Evolutionary conservation across 2,797 vertebrate genomes (phyloP), one percentile per base, ranked within the genome.

Genomic region (Lithobates pipiens): DNA sequence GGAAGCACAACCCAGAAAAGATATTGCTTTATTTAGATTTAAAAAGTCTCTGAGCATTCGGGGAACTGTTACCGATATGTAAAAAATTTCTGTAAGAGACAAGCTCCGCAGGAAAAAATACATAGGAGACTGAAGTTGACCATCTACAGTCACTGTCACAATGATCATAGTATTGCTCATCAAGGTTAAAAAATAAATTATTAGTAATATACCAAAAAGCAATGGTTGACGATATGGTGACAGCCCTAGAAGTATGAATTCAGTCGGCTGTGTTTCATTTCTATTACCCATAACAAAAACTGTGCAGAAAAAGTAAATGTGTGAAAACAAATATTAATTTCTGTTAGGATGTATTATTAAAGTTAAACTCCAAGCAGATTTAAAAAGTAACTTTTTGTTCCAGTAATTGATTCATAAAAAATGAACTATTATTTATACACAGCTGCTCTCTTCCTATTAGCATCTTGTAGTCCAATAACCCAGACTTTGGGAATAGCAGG

Each of bases 181-280:
- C 34, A 86, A 25, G 3, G 86, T 89, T 3, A 71, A n/a, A 27
- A 57, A 8, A 36, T 88, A 88, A 46, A 86, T 86, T 0, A 82
- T 29, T 10, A 89, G 23, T 73, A 89, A 85, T 15, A 87, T 21
- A 9, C 68, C 6, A 72, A 89, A 87, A 1, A 89, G 80, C 10
- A 85, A 27, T 27, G 78, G n/a, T 10, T 87, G 83, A 21, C 61
- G 5, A 9, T 80, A 39, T 25, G 83, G 9, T 13, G 85, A 77
- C 29, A 89, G 29, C 39, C 88, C 88, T 23, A 82, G 3, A 7
- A 89, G 82, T 82, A 78, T 86, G 77, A 89, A 88, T 10, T 82
- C 78, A 54, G 3, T 79, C 13, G 76, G 10, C 10, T 50, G 11
- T 4, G 75, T 88, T 32, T 73, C 73, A 82, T 89, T 88, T 73